Evolutionary conservation across 2,888 invertebrate species (phyloP).

Genomic region (Cybosia mesomella): DNA sequence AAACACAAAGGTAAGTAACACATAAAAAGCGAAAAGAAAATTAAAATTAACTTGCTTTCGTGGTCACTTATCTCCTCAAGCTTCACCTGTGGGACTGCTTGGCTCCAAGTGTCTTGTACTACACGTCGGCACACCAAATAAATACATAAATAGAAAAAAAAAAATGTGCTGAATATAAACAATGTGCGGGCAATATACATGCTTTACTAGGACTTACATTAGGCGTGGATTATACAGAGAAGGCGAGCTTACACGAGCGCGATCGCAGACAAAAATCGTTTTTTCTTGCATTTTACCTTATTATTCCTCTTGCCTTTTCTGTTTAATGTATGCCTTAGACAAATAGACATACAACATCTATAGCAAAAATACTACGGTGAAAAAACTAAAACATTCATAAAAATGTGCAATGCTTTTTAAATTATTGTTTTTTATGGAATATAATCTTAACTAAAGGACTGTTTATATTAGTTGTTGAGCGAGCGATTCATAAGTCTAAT

Average conservation of each 20-base stretch:
- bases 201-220: slow-evolving; percentile 20
- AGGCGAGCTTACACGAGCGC: too few relatives aligned
- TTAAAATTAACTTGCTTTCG: slow-evolving; percentile 77
- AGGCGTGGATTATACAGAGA: neutral
- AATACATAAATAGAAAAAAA: slow-evolving; percentile 54
- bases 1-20: slow-evolving; percentile 3
- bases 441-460: neutral
- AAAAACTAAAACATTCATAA: slow-evolving; percentile 11
- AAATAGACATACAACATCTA: neutral
- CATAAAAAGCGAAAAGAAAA: slow-evolving; percentile 33
- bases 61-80: slow-evolving; percentile 70
- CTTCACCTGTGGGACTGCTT: slow-evolving; percentile 58
- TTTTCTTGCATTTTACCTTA: too few relatives aligned
- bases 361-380: neutral
- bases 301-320: too few relatives aligned
- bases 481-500: too few relatives aligned
- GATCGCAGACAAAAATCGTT: too few relatives aligned
- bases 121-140: slow-evolving; percentile 57
- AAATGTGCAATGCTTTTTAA: slow-evolving; percentile 1
- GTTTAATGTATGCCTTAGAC: too few relatives aligned
- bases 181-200: slow-evolving; percentile 39
- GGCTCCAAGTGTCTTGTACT: slow-evolving; percentile 69
- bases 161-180: slow-evolving; percentile 42
- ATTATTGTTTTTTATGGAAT: neutral
- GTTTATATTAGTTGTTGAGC: neutral